Base-by-base conservation (phyloP, 2,888 invertebrate genomes). In the Pandemis corylana region DNA sequence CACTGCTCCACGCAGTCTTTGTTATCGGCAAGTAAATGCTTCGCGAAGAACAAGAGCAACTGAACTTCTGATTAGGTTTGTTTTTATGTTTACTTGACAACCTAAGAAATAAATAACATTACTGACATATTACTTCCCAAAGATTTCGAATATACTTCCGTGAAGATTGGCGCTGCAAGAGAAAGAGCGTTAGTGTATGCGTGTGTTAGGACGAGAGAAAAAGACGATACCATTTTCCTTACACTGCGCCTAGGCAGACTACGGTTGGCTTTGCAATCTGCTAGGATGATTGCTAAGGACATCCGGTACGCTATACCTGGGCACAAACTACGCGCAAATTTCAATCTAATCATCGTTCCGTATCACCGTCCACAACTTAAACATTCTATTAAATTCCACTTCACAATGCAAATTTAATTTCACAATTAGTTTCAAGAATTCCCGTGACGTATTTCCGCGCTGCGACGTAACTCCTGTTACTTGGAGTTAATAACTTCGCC, bases 21-120 rank as follows among this genome's bases (percentile, higher is more conserved):
- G 87, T 87, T 77, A 84, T 81, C 76, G 80, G 81, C 81, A 81
- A 82, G 78, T 82, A 80, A 82, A 83, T 84, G 81, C 83, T 81
- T 80, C 80, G 65, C 82, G 80, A 84, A 84, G 85, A 88, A 85
- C 84, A 88, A 86, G 82, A 86, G 84, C 87, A 46, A 64, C 67
- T 68, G 71, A 76, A 83, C 84, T 88, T 85, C 86, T 88, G 89
- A 89, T 89, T 89, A 88, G 87, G 85, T 87, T 87, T 87, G 83
- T 85, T 83, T 85, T 84, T 82, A 81, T 78, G 77, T 79, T 76
- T 78, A 77, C 77, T 81, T 78, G 77, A 76, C 66, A 75, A 63
- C 66, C 75, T 74, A 66, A 74, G 61, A 74, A 74, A 74, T 74
- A 74, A 66, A 75, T 75, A 75, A 56, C 75, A 67, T 63, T 41